These are phyloP conservation scores for Saccopteryx leptura DNA, from an alignment of 2,113 vertebrate genomes.

Conservation along the genomic window DNA sequence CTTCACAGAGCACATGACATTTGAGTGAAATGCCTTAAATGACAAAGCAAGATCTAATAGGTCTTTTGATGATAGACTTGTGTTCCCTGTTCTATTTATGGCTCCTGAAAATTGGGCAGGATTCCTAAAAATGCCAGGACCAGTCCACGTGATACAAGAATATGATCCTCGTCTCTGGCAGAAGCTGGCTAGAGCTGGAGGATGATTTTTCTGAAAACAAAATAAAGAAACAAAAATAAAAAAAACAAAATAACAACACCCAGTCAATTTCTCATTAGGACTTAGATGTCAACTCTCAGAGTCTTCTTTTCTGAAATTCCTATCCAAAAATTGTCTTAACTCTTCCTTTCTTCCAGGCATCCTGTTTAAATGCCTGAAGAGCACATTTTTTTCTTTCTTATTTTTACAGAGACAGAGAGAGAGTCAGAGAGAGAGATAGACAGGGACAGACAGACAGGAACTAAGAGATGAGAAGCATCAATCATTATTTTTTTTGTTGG, in stretches of 20 bases:
- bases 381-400: background rate
- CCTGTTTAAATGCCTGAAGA: background rate
- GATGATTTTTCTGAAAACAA: background rate
- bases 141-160: background rate
- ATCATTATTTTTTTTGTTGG: no score
- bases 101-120: constrained; percentile 8
- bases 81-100: background rate
- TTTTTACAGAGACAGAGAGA: no score
- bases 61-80: background rate
- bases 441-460: no score
- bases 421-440: no score
- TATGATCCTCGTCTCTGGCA: background rate
- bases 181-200: background rate
- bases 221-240: background rate
- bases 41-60: background rate
- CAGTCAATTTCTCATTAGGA: background rate
- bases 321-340: background rate
- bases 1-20: background rate
- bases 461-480: no score
- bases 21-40: constrained; percentile 7
- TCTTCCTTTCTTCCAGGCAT: background rate
- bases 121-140: constrained; percentile 29
- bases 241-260: background rate
- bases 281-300: background rate
- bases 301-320: background rate